Conservation (phyloP, 2,797 vertebrate genomes). For the Lutjanus campechanus region DNA sequence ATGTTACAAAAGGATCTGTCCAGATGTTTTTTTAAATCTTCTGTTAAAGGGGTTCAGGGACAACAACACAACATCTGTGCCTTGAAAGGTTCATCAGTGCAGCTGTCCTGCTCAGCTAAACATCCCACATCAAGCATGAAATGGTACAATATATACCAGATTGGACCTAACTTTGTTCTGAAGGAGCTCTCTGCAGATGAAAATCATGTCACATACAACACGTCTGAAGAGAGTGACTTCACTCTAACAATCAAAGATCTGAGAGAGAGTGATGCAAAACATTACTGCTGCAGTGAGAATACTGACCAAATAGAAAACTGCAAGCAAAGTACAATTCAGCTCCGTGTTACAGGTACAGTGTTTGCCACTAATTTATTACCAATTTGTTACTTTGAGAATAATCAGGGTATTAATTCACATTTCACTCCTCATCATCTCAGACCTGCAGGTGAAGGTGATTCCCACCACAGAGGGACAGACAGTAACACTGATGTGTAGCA, state of each 20-base stretch:
- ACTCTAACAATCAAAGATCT: slow-evolving; percentile 15
- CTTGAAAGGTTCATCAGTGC: not conserved
- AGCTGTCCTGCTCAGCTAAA: not conserved
- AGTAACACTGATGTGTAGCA: slow-evolving; percentile 60
- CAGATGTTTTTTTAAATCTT: not conserved
- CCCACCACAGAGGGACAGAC: slow-evolving; percentile 26
- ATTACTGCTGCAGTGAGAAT: slow-evolving; percentile 33
- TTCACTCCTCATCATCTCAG: slow-evolving; percentile 3
- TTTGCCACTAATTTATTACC: not conserved
- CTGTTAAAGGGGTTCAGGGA: not conserved
- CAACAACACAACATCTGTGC: not conserved
- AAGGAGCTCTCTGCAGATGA: not conserved
- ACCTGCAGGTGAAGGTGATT: slow-evolving; percentile 63
- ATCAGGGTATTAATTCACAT: not conserved
- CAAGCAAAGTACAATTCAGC: fast-evolving
- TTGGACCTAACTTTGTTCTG: fast-evolving
- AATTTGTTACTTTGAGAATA: too few relatives aligned
- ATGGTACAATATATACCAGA: not conserved
- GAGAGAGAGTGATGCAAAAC: slow-evolving; percentile 4
- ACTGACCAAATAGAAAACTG: not conserved
- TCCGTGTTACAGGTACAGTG: slow-evolving; percentile 36
- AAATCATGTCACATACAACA: not conserved
- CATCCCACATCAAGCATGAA: not conserved
- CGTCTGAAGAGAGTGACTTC: not conserved
- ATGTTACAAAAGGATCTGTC: too few relatives aligned